phyloP scores from a whole-genome alignment of 2,888 invertebrate genomes.

The Lasioglossum morio region DNA sequence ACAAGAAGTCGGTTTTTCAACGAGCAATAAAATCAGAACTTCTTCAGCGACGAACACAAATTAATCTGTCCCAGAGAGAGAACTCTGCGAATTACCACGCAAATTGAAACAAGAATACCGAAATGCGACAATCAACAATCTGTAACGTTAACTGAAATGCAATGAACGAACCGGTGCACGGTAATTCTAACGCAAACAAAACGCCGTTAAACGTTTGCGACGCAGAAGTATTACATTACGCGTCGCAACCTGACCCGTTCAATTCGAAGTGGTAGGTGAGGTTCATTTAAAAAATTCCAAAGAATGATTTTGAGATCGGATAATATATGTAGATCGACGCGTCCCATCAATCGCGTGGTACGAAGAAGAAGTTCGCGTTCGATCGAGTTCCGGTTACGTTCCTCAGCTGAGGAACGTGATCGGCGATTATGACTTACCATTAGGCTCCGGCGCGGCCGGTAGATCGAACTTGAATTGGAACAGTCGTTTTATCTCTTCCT shows the following conservation, averaged over 20 bases:
- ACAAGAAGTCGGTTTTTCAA: conserved; percentile 2
- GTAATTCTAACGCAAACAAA: background rate
- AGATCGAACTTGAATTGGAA: conserved; percentile 66
- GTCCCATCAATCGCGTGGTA: background rate
- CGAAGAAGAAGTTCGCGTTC: background rate
- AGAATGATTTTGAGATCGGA: background rate
- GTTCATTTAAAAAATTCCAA: background rate
- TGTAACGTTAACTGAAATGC: background rate
- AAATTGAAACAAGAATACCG: background rate
- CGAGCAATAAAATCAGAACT: background rate
- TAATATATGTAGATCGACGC: background rate
- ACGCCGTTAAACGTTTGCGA: background rate
- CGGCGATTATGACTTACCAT: conserved; percentile 66
- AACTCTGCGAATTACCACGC: background rate
- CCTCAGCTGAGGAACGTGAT: background rate
- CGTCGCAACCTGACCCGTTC: background rate
- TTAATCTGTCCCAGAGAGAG: background rate
- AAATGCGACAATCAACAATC: background rate
- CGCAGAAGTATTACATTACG: conserved; percentile 12
- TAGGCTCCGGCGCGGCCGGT: conserved; percentile 38
- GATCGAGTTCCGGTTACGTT: background rate
- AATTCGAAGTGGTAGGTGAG: background rate
- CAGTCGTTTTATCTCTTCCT: conserved; percentile 78
- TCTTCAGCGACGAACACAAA: background rate
- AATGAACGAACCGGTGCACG: background rate